A percentile compares a stretch with the other conserved stretches of the same genome.
phyloP scores from a whole-genome alignment of 1,140 invertebrate species.

The Thalassaphorura encarpata region DNA sequence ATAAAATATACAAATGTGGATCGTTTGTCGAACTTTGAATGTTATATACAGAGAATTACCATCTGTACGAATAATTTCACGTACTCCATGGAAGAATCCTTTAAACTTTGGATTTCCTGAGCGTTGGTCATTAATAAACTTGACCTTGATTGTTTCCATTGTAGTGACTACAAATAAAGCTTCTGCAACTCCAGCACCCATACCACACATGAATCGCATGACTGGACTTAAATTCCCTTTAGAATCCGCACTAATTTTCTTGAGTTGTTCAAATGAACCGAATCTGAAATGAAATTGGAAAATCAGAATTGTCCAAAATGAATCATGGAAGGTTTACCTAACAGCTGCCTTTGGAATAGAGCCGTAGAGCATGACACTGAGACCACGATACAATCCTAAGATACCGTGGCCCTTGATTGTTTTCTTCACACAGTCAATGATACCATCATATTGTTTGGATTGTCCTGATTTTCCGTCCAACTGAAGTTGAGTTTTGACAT shows the following conservation, averaged over 20 bases:
- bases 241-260: constrained; percentile 61
- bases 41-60: constrained; percentile 19
- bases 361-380: constrained; percentile 90
- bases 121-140: constrained; percentile 97
- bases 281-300: constrained; percentile 51
- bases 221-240: constrained; percentile 67
- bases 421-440: constrained; percentile 86
- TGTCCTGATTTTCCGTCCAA: constrained; percentile 78
- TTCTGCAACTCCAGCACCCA: constrained; percentile 89
- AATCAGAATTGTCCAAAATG: too few relatives aligned
- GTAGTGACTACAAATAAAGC: constrained; percentile 95
- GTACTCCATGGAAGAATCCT: constrained; percentile 90
- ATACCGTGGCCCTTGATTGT: constrained; percentile 81
- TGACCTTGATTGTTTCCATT: constrained; percentile 99
- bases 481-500: constrained; percentile 98
- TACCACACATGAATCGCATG: constrained; percentile 74
- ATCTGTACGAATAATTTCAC: constrained; percentile 56
- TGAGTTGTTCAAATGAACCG: constrained; percentile 94
- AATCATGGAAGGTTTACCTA: constrained; percentile 46
- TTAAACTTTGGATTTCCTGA: constrained; percentile 78
- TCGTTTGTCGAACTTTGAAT: background rate
- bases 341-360: constrained; percentile 96
- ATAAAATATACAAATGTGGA: constrained; percentile 33
- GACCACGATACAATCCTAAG: constrained; percentile 85
- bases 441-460: constrained; percentile 69